Base-by-base conservation (phyloP, 2,113 vertebrate species). In the Thinocorus orbignyianus region DNA sequence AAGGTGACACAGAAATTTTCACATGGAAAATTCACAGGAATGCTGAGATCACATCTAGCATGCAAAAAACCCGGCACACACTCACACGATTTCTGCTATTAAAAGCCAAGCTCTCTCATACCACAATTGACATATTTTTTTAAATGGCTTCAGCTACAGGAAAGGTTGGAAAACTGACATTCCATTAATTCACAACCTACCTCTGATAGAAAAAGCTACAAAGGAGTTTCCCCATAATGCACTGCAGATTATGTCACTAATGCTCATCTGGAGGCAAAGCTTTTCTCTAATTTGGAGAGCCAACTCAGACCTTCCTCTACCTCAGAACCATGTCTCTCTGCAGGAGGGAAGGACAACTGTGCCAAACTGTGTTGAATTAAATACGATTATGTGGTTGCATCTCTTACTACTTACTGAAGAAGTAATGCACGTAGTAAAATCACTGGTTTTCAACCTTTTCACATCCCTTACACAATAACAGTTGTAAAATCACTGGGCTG, bases 301-400 rank as follows among this genome's bases (percentile, higher is more conserved):
- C 71, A 96, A 42, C 78, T 97, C 86, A 88, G 76, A 92, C 25
- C 69, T 96, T 95, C 66, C 33, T 25, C 81, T 92, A 84, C 8
- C 66, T 96, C 92, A 94, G 78, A 95, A 66, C 58, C 92, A 66
- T 39, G 23, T 88, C 62, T 95, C 71, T 58, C 87, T 94, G 60
- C 86, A 96, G 88, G 35, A 96, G 71, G 61, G 60, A 94, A 85
- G 41, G 25, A 55, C 55, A 87, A 55, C 46, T 84, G 74, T 92
- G 82, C 72, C 92, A 96, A 97, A 65, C 7, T n/a, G 16, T 60
- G 28, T 82, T 91, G 91, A 96, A 96, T 95, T 94, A 97, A 97
- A 93, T 95, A 90, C 49, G 44, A 76, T 78, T 81, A 77, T 86
- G 91, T 97, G 85, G 79, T 73, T 88, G 70, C 19, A 48, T 66